Evolutionary conservation across 1,140 invertebrate genomes (phyloP), one percentile per base, ranked within the genome.

Genomic region (Trichogramma pretiosum): DNA sequence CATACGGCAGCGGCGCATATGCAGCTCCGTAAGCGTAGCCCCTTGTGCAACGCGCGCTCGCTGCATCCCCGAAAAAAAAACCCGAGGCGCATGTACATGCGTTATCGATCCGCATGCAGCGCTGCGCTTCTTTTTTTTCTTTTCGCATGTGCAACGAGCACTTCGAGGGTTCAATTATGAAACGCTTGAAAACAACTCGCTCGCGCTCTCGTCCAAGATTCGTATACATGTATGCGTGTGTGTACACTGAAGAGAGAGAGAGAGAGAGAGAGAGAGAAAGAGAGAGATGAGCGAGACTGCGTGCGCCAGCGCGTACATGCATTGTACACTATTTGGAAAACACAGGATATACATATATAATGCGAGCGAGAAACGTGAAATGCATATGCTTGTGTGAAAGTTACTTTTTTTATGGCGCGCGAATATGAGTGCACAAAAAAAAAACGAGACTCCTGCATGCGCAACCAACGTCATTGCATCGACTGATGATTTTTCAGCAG

Each of bases 171-270:
- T 62, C 62, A 67, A 67, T 67, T 67, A 66, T 62, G 53, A 61
- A 63, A 61, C 59, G 61, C 64, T 66, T 64, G 63, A 61, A 62
- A 52, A 67, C 64, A 53, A n/a, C n/a, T n/a, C n/a, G n/a, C n/a
- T n/a, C n/a, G n/a, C n/a, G n/a, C n/a, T n/a, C n/a, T n/a, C n/a
- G n/a, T n/a, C n/a, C n/a, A n/a, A 16, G 19, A 8, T 11, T 3
- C 45, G 42, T 42, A 41, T 50, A 44, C 46, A 53, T 37, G 28
- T 22, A 18, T 32, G 46, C 39, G 46, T 28, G n/a, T n/a, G n/a
- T n/a, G n/a, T n/a, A n/a, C n/a, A n/a, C n/a, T n/a, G n/a, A n/a
- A n/a, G n/a, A n/a, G 48, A 33, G 26, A 24, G 14, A 11, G 33
- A 23, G n/a, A 19, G 19, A 30, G 14, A 34, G 9, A 38, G 3